phyloP scores from a whole-genome alignment of 2,113 vertebrate species.

The Boulengeromyrus knoepffleri region DNA sequence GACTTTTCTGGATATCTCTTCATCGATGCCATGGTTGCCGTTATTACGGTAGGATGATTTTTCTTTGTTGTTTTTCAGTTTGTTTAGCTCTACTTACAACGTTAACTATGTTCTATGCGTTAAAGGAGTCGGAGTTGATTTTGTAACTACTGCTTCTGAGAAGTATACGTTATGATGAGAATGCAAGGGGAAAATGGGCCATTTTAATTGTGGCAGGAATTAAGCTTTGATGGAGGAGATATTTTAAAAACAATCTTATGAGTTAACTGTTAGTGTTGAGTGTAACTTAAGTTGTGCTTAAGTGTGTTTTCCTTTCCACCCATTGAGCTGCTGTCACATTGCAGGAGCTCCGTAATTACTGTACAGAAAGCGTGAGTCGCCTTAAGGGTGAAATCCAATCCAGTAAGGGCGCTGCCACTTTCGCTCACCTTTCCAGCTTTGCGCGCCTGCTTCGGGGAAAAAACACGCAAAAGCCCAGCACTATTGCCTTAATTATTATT shows the following conservation, averaged over 20 bases:
- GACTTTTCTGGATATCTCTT: background rate
- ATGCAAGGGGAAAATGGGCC: background rate
- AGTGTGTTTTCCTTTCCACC: background rate
- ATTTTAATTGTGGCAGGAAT: background rate
- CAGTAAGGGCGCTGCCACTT: constrained; percentile 4
- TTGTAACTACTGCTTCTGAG: background rate
- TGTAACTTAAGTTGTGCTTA: background rate
- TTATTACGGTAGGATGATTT: background rate
- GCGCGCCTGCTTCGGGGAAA: background rate
- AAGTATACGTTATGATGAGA: background rate
- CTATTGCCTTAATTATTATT: background rate
- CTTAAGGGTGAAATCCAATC: background rate
- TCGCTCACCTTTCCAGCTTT: background rate
- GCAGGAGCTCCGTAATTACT: background rate
- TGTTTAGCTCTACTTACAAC: background rate
- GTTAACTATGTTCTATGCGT: background rate
- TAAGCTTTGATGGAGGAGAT: background rate
- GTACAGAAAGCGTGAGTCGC: background rate
- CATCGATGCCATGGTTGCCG: background rate
- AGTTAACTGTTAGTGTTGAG: background rate
- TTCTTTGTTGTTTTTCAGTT: background rate
- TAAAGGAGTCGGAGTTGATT: background rate
- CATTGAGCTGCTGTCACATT: background rate
- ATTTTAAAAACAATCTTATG: background rate
- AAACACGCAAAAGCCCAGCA: background rate